Evolutionary conservation across 2,113 vertebrate species (phyloP), one percentile per base, ranked within the genome.

Genomic region (Sarotherodon lohbergeri): DNA sequence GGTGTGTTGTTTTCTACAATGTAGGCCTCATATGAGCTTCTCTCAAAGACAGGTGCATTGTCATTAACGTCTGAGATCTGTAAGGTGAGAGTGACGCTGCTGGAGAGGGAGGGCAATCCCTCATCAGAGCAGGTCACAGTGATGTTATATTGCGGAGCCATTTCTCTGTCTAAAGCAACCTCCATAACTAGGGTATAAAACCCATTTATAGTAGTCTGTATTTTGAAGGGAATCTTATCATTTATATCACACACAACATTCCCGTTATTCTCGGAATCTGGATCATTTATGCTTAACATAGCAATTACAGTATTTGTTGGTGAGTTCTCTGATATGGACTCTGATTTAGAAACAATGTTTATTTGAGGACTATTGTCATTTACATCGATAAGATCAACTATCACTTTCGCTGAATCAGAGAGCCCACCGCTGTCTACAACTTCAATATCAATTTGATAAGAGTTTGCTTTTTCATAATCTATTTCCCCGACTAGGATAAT

Each of bases 281-380:
- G 78, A 24, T 96, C 93, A 2, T 91, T 83, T 17, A 94, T 88
- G 73, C 91, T 96, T 2, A 94, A 90, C 85, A 95, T 86, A 1
- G 83, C 82, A 43, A 95, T 48, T 5, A 95, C 84, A 43, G 90
- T 95, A 50, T 90, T 90, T 34, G 43, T 24, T 19, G 80, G 27
- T 0, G 90, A 83, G 36, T 93, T 71, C 46, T 96, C 95, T 50
- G 79, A 83, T 79, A 97, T 86, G 2, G 89, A 87, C 6, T 66
- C 86, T 14, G 93, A 90, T 9, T 92, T 79, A 6, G 92, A 96
- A 10, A 91, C 88, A 0, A 97, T 81, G 1, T 87, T 96, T 34
- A 97, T 93, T 3, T 93, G 82, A 32, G 97, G 97, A 6, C 19
- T 88, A 4, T 96, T 97, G 61, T 97, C 96, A 92, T 97, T 97